Percentiles rank a stretch among this genome's conserved stretches.
Evolutionary conservation across 2,113 vertebrate species (phyloP).

Genomic region (Lophochroa leadbeateri): DNA sequence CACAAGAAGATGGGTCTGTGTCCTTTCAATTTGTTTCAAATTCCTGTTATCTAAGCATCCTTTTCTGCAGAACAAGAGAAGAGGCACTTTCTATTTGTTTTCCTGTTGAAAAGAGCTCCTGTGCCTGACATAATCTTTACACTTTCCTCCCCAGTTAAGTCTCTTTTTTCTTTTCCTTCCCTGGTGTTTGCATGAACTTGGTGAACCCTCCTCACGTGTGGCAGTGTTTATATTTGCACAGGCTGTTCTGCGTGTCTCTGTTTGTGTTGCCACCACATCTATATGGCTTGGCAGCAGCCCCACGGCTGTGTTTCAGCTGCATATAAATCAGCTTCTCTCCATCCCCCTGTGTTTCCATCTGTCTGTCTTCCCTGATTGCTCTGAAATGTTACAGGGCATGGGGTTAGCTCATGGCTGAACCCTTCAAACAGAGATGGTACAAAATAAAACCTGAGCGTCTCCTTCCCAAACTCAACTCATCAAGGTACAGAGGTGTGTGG

Average conservation of each 20-base stretch:
- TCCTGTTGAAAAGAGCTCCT: conserved; percentile 34
- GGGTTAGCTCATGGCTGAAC: conserved; percentile 31
- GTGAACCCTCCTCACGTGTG: conserved; percentile 72
- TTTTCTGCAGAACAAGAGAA: conserved; percentile 3
- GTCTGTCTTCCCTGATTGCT: conserved; percentile 59
- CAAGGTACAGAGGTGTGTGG: not conserved
- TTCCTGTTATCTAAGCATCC: not conserved
- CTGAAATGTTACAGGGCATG: conserved; percentile 47
- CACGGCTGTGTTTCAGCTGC: conserved; percentile 66
- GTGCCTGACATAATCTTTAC: conserved; percentile 62
- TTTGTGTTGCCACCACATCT: conserved; percentile 77
- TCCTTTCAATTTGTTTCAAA: not conserved
- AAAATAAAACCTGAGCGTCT: not conserved
- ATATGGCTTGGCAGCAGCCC: conserved; percentile 69
- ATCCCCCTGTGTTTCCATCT: conserved; percentile 59
- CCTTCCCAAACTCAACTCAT: not conserved
- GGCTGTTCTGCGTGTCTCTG: conserved; percentile 70
- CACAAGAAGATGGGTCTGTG: not conserved
- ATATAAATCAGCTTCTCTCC: conserved; percentile 42
- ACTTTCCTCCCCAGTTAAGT: conserved; percentile 48
- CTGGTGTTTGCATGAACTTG: conserved; percentile 77
- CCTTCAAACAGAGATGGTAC: not conserved
- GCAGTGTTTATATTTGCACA: conserved; percentile 78
- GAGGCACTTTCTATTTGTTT: conserved; percentile 1
- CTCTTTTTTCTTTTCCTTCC: conserved; percentile 58